Evolutionary conservation across 2,888 invertebrate species (phyloP), one percentile per base, ranked within the genome.

Genomic region (Amblyteles armatorius): DNA sequence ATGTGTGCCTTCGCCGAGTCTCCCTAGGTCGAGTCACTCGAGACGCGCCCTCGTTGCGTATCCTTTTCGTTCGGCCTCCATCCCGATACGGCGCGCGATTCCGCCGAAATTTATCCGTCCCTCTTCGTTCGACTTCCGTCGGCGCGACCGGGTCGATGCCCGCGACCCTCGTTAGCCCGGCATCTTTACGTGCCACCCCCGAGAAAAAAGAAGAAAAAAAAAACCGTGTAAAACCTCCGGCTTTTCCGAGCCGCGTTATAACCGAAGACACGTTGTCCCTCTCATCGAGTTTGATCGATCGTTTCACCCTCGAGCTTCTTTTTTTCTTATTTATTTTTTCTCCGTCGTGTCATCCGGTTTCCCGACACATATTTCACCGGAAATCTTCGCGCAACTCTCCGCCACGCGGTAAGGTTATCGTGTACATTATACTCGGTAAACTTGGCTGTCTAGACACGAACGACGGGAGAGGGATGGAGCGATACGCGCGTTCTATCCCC

Each of bases 261-360:
- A 83, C 68, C 68, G 68, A 83, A 79, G 73, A 80, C 79, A 82
- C 85, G 82, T 85, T 85, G 82, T 85, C 76, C 74, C 85, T 67
- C 77, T 82, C 67, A 82, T 79, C 82, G 76, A 79, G 80, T 82
- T 76, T 85, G 85, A 85, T 82, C 63, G 85, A 85, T 85, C 79
- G 82, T 73, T 67, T n/a, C 68, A 29, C 44, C 29, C 71, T 29
- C 50, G 16, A 48, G 57, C n/a, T n/a, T n/a, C 67, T 80, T 73
- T 19, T 26, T 44, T 40, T 13, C 3, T 44, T 44, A 3, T 44
- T 44, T 44, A 13, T 44, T 13, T 44, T 13, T 36, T 11, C 50
- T 26, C 16, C 67, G 69, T 4, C 60, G 9, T 44, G 74, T 55
- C 63, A 73, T 72, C 67, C 73, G 50, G 50, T 40, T 55, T 72